Evolutionary conservation across 2,888 invertebrate genomes (phyloP).

Genomic region (Drosophila tanythrix): DNA sequence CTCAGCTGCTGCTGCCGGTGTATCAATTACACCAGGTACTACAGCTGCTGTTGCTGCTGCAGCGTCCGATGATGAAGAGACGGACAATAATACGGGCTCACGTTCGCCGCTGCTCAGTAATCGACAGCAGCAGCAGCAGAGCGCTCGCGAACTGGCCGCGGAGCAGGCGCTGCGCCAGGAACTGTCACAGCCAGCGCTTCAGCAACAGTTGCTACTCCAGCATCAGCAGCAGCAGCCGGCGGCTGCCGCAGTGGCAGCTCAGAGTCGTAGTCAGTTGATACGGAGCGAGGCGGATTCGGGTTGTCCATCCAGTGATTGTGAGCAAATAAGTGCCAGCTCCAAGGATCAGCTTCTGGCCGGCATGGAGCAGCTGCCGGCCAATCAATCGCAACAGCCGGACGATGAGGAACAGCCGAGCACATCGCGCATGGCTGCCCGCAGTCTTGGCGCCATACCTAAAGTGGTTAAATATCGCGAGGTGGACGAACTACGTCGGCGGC

Average conservation of each 20-base stretch:
- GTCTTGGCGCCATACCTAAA: constrained; percentile 86
- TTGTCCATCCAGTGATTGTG: constrained; percentile 85
- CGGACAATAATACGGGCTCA: constrained; percentile 89
- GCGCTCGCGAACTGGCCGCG: constrained; percentile 58
- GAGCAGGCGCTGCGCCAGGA: constrained; percentile 75
- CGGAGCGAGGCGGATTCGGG: constrained; percentile 85
- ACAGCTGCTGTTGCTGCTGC: constrained; percentile 6
- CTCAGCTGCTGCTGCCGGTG: background rate
- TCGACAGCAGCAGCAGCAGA: constrained; percentile 72
- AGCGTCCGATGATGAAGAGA: constrained; percentile 86
- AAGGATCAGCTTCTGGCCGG: constrained; percentile 88
- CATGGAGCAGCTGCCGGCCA: constrained; percentile 55
- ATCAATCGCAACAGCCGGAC: constrained; percentile 79
- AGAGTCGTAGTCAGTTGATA: constrained; percentile 56
- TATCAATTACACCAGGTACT: background rate
- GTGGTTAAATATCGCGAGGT: constrained; percentile 83
- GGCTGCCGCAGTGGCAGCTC: background rate
- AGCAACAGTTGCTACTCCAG: constrained; percentile 17
- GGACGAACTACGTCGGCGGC: constrained; percentile 78
- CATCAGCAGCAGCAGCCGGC: constrained; percentile 38
- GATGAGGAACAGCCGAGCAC: constrained; percentile 67
- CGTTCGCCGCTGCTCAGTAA: constrained; percentile 89
- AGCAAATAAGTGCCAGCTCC: constrained; percentile 89
- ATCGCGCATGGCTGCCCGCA: constrained; percentile 69
- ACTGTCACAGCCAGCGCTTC: constrained; percentile 42